Conservation (phyloP, 2,797 vertebrate genomes). For the Adrianichthys oophorus region DNA sequence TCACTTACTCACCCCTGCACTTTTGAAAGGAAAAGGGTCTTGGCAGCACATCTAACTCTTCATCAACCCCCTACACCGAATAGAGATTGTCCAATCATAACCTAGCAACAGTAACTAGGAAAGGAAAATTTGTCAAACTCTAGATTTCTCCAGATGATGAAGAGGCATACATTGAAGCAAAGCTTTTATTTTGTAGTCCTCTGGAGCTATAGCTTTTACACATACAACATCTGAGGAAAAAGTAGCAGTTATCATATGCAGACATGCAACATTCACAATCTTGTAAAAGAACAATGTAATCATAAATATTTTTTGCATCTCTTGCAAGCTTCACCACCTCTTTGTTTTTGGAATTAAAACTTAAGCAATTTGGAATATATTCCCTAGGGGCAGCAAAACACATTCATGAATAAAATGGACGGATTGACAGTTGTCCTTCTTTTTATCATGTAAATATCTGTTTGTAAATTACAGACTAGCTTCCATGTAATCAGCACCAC, state of each 20-base stretch:
- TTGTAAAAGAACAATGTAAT: neutral
- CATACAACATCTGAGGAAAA: too few relatives aligned
- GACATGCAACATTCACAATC: neutral
- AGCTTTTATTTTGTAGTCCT: constrained; percentile 1
- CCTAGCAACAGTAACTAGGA: constrained; percentile 20
- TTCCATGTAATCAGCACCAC: too few relatives aligned
- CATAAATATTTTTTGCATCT: neutral
- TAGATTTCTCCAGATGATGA: constrained; percentile 8
- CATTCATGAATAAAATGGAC: neutral
- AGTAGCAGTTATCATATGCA: neutral
- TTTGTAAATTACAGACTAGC: too few relatives aligned
- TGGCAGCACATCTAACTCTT: constrained; percentile 24
- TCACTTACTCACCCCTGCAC: constrained; percentile 35
- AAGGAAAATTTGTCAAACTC: constrained; percentile 12
- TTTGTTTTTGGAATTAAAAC: neutral
- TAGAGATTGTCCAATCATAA: constrained; percentile 25
- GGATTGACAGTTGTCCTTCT: neutral
- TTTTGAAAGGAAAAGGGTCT: constrained; percentile 23
- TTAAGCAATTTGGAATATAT: neutral
- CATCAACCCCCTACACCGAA: constrained; percentile 12
- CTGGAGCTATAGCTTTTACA: neutral
- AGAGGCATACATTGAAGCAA: neutral
- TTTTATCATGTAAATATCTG: neutral
- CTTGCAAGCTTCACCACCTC: neutral
- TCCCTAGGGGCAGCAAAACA: too few relatives aligned